phyloP scores from a whole-genome alignment of 2,113 vertebrate genomes.

The Crypturellus undulatus region DNA sequence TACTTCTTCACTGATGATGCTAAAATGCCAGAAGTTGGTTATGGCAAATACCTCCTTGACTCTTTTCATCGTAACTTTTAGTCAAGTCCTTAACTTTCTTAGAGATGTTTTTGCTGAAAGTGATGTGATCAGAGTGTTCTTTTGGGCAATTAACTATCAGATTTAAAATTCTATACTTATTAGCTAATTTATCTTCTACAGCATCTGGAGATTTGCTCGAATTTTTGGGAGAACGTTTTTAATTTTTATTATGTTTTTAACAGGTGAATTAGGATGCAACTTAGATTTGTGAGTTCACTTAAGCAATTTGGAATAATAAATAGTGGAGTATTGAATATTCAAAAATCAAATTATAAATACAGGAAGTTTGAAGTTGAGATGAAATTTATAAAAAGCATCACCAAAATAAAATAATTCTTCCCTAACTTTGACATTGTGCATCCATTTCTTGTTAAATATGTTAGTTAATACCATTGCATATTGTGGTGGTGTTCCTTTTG shows the following conservation, averaged over 20 bases:
- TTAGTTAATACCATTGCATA: not conserved
- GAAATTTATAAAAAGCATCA: not conserved
- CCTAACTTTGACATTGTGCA: not conserved
- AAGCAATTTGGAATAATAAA: not conserved
- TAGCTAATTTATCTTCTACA: not conserved
- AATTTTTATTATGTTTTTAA: not conserved
- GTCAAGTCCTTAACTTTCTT: not conserved
- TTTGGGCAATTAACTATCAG: not conserved
- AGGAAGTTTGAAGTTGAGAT: not conserved
- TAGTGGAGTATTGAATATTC: not conserved
- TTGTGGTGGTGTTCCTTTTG: not conserved
- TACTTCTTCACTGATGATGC: not conserved
- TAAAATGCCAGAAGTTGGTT: not conserved
- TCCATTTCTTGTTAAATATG: not conserved
- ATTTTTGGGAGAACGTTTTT: not conserved
- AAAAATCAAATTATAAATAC: not conserved
- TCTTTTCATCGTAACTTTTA: not conserved
- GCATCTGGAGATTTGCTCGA: not conserved
- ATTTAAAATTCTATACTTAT: no score
- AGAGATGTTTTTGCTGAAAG: not conserved
- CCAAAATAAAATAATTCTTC: not conserved
- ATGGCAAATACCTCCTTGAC: not conserved
- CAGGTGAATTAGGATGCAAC: not conserved
- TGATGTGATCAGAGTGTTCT: not conserved
- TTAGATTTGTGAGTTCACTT: not conserved